These are phyloP conservation scores for Xestia xanthographa DNA, from an alignment of 2,888 invertebrate genomes.

Conservation along the genomic window DNA sequence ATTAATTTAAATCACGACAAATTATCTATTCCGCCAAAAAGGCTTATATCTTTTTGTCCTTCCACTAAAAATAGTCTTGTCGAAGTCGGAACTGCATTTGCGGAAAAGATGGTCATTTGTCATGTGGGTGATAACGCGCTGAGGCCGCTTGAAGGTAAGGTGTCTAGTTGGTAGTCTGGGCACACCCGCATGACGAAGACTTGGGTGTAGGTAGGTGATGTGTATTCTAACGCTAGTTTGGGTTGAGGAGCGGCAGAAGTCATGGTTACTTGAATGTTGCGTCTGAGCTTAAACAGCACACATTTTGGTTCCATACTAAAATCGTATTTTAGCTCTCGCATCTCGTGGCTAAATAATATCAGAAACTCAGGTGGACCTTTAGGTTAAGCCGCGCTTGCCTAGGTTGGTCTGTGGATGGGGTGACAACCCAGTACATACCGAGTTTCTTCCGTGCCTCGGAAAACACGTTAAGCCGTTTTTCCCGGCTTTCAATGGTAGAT, in stretches of 20 bases:
- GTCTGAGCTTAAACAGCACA: background rate
- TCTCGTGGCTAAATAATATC: no score
- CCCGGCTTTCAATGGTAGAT: no score
- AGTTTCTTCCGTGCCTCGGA: no score
- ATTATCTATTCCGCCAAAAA: constrained; percentile 47
- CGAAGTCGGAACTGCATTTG: constrained; percentile 70
- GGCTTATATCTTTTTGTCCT: constrained; percentile 54
- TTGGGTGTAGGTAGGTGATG: constrained; percentile 9
- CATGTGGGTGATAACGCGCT: constrained; percentile 61
- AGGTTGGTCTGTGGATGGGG: no score
- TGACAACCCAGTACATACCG: no score
- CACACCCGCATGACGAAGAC: constrained; percentile 70
- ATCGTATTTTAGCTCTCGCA: no score
- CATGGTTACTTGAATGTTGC: background rate
- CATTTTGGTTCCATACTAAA: background rate
- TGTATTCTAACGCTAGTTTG: background rate
- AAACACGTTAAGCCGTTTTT: no score
- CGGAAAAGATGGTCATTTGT: constrained; percentile 60
- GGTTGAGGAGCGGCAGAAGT: background rate
- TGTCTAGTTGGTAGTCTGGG: constrained; percentile 72
- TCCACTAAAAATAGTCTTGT: constrained; percentile 65
- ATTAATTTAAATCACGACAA: constrained; percentile 9
- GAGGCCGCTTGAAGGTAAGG: constrained; percentile 72
- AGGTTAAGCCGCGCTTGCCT: no score
- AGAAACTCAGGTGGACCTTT: no score